Evolutionary conservation across 2,888 invertebrate species (phyloP).

Genomic region (Stomorhina lunata): DNA sequence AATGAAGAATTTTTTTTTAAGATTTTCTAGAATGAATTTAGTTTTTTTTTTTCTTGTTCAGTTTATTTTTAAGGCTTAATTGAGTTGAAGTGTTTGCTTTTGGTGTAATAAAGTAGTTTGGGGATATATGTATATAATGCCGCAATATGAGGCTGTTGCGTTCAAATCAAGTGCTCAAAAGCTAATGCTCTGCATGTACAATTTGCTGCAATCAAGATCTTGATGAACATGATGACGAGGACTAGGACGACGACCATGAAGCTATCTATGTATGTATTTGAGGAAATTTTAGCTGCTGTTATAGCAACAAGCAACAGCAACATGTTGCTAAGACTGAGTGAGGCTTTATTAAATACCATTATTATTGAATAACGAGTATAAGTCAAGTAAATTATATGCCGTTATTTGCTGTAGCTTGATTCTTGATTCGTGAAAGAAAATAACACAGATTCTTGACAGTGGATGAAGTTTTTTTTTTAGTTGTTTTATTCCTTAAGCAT

Average conservation of each 20-base stretch:
- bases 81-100: conserved; percentile 63
- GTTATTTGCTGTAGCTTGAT: conserved; percentile 50
- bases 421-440: not conserved
- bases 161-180: not conserved
- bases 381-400: conserved; percentile 67
- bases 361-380: conserved; percentile 66
- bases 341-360: conserved; percentile 62
- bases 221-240: conserved; percentile 41
- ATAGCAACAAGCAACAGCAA: not conserved
- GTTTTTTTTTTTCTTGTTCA: not conserved
- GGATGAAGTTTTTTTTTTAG: not conserved
- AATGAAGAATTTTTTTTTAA: not conserved
- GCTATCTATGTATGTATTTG: not conserved
- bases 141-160: not conserved
- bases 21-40: not conserved
- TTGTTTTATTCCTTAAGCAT: not conserved
- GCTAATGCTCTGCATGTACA: conserved; percentile 54
- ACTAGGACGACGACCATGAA: not conserved
- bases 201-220: conserved; percentile 58
- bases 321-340: too few relatives aligned
- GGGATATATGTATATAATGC: not conserved
- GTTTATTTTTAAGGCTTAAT: conserved; percentile 41
- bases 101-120: conserved; percentile 60
- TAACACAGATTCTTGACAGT: conserved; percentile 33
- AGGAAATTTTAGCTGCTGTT: not conserved